Base-by-base conservation (phyloP, 2,113 vertebrate species). In the Loxodonta africana region DNA sequence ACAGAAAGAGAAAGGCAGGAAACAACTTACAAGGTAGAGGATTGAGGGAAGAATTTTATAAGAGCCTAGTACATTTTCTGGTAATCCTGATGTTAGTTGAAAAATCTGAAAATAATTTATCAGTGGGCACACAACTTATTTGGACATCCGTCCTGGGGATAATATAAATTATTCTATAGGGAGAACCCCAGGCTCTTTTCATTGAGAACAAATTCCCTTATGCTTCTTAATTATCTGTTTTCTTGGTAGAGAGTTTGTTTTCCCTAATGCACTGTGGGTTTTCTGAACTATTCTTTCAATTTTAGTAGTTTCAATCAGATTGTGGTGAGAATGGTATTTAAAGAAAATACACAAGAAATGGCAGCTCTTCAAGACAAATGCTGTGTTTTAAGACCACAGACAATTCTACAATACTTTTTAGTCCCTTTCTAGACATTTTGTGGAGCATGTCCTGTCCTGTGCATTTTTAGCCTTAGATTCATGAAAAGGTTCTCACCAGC, bases 141-240 rank as follows among this genome's bases (percentile, higher is more conserved):
- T 65, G 69, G 67, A 84, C 20, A 8, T 23, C 33, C 85, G 20
- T 90, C 51, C 67, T 76, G 76, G 48, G n/a, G 82, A 93, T 44
- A 83, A 57, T 20, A 77, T 21, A 44, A 65, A 85, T 87, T 96
- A 88, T 93, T 37, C 30, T 69, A 1, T n/a, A 60, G 90, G 41
- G 62, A 78, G 23, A 28, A 30, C 57, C 51, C 37, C 41, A 80
- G 46, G 80, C 20, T 69, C 88, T 93, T 73, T 53, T 81, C 44
- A 41, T 2, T 73, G 48, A 97, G 86, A 89, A 33, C 10, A 28
- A 82, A 96, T 92, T 94, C 88, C 83, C 33, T 21, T 37, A 60
- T 67, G 88, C 44, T 65, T 97, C 92, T 96, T 62, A 92, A 86
- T 73, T 91, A 96, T 97, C 87, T 96, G 44, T 89, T 94, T 97